Evolutionary conservation across 2,113 vertebrate species (phyloP), one percentile per base, ranked within the genome.

Genomic region (Oncorhynchus gorbuscha): DNA sequence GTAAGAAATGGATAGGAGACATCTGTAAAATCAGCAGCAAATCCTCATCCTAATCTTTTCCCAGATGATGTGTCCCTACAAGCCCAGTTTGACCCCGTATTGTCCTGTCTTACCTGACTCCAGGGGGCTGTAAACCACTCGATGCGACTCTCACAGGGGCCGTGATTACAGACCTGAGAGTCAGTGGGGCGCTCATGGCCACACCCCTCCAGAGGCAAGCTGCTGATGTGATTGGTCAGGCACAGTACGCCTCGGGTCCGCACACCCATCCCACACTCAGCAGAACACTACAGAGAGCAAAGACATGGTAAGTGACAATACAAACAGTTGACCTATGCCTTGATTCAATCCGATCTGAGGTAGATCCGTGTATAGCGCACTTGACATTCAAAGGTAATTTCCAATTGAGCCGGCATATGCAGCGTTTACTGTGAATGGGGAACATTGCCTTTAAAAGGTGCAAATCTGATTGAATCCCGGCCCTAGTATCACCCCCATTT

Each of bases 81-180:
- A 69, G 14, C 28, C n/a, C 18, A 7, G 14, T 0, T 1, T 45
- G 39, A 45, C 39, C 39, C 9, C 0, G 9, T 1, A 9, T 58
- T 14, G 5, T 16, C 3, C 26, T 11, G 51, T 81, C 88, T 75
- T 84, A 99, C 97, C 95, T 99, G 97, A 71, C 94, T 96, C 97
- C 97, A 99, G 84, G 95, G 93, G 28, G 96, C 97, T 0, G 95
- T 91, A 86, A 97, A 98, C 97, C 97, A 99, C 79, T 99, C 96
- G 0, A 93, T 93, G 70, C 88, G 95, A 35, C 95, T 96, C 0
- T 95, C 87, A 75, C 97, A 99, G 22, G 94, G 95, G 1, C 96
- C 96, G 0, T 92, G 95, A 76, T 94, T 93, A 11, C 97, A 99
- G 0, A 95, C 86, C 5, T 94, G 92, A 4, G 91, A 90, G 72